Base-by-base conservation (phyloP, 2,113 vertebrate genomes). In the Plestiodon gilberti region DNA sequence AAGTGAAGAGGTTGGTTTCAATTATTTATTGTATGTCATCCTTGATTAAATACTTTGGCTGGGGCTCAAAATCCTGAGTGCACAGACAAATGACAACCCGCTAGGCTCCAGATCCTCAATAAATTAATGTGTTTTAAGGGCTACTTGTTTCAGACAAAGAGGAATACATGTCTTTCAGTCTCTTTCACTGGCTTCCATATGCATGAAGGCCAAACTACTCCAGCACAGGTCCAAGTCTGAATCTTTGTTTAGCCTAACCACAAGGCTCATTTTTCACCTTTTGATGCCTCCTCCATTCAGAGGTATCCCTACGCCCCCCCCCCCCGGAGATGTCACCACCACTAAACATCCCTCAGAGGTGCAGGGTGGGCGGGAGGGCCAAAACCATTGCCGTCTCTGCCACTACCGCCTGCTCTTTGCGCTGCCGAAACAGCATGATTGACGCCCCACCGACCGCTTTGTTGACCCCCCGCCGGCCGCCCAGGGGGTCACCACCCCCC, bases 11-110 rank as follows among this genome's bases (percentile, higher is more conserved):
- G 43, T 81, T 67, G 61, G 59, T 69, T 67, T 88, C 82, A 80
- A 88, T 88, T 84, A 81, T 85, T 81, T 85, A 88, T 88, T 79
- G 61, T 67, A 61, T 77, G 83, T 81, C 83, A 85, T 77, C 83
- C 71, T 65, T 83, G 87, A 88, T 84, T 84, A 89, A 85, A 89
- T 30, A 25, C 71, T 70, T 70, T 70, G 78, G 87, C 73, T 81
- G 61, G 30, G 25, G 30, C 38, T 81, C 52, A 81, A 52, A 89
- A 69, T 59, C 61, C 48, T 65, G 79, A 69, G 70, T 76, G 79
- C 52, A 38, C 18, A 70, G 83, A 77, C 62, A 85, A 81, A 79
- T 89, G 87, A 77, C 70, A 89, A 67, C 52, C n/a, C 2, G 17
- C 48, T 33, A 61, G 77, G 43, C 77, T 75, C 69, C 77, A 76